Percentiles rank a stretch among this genome's conserved stretches.
phyloP scores from a whole-genome alignment of 1,140 invertebrate species.

The Wiebesia pumilae region DNA sequence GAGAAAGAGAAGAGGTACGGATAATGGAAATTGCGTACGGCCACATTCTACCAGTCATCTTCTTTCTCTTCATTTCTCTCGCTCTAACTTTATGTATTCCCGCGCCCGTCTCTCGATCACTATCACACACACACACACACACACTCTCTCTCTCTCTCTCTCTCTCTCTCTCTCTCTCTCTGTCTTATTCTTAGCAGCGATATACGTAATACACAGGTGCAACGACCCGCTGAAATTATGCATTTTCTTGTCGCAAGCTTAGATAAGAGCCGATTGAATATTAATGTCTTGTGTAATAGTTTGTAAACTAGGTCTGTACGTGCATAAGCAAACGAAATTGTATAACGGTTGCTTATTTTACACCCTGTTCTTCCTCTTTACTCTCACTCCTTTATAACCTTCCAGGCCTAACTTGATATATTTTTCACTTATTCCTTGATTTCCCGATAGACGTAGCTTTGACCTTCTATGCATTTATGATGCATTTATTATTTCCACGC shows the following conservation, averaged over 20 bases:
- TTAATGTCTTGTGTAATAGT: constrained; percentile 72
- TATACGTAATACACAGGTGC: constrained; percentile 38
- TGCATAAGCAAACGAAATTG: neutral
- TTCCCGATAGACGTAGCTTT: too few relatives aligned
- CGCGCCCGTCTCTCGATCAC: too few relatives aligned
- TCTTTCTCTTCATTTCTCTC: too few relatives aligned
- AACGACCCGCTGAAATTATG: constrained; percentile 67
- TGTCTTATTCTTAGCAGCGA: neutral
- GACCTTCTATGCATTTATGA: too few relatives aligned
- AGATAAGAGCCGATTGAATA: constrained; percentile 73
- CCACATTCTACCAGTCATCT: neutral
- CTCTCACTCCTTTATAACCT: neutral
- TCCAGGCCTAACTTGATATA: neutral
- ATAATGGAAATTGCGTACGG: neutral
- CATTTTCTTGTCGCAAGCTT: constrained; percentile 71
- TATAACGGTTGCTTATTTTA: constrained; percentile 25
- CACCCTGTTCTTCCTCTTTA: constrained; percentile 21
- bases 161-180: constrained; percentile 3
- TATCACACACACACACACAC: too few relatives aligned
- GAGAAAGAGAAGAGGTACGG: neutral
- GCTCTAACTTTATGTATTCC: too few relatives aligned
- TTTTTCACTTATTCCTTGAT: too few relatives aligned
- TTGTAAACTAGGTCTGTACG: constrained; percentile 68
- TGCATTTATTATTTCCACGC: too few relatives aligned
- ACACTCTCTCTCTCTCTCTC: neutral